Conservation (phyloP, 2,888 invertebrate species). For the Acanthosepion esculentum region DNA sequence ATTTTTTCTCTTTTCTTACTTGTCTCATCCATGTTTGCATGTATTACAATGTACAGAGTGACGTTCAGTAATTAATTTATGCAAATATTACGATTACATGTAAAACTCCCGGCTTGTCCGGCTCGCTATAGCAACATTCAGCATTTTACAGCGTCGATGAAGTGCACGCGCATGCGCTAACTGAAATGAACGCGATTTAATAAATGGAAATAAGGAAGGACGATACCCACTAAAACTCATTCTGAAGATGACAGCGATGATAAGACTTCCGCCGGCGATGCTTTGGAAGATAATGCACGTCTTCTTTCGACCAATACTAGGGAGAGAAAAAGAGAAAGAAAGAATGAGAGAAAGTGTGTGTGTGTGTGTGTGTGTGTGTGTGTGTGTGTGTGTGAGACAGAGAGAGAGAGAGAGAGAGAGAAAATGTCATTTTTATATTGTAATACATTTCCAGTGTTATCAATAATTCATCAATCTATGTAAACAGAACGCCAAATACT, state of each 20-base stretch:
- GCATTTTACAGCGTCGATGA: too few relatives aligned
- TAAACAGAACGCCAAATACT: too few relatives aligned
- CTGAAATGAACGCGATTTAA: not conserved
- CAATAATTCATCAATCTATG: too few relatives aligned
- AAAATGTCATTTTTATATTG: not conserved
- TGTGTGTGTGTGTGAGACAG: too few relatives aligned
- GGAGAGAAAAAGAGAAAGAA: constrained; percentile 43
- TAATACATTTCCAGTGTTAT: too few relatives aligned
- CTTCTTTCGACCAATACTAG: constrained; percentile 58
- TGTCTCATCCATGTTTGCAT: not conserved
- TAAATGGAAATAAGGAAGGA: not conserved
- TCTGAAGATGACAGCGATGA: constrained; percentile 53
- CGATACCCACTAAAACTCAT: constrained; percentile 53
- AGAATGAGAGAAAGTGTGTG: not conserved
- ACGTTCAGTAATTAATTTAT: too few relatives aligned
- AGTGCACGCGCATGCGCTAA: not conserved
- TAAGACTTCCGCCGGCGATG: constrained; percentile 54
- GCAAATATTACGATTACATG: too few relatives aligned
- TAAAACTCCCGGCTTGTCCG: too few relatives aligned
- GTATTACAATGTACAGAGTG: not conserved
- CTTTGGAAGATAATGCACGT: constrained; percentile 56
- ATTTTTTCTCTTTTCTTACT: not conserved
- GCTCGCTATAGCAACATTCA: too few relatives aligned
- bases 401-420: not conserved
- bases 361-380: too few relatives aligned